These are phyloP conservation scores for Mesorhabditis sp. DNA, from an alignment of 2,888 invertebrate genomes.

Conservation along the genomic window DNA sequence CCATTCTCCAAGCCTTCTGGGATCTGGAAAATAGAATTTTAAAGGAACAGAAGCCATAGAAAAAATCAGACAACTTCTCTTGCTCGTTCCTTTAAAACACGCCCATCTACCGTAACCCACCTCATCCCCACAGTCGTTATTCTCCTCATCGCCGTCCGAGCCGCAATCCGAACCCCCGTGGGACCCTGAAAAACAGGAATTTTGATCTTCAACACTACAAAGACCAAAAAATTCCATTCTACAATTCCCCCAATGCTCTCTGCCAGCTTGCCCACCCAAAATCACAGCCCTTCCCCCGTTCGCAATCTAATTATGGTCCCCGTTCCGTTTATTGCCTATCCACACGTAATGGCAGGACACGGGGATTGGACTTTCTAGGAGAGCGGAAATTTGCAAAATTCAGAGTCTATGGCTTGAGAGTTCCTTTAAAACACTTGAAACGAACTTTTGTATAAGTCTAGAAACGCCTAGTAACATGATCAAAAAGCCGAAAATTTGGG, in stretches of 20 bases:
- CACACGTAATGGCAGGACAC: too few species aligned
- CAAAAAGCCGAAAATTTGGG: too few species aligned
- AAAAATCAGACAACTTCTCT: background rate
- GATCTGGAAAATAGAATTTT: constrained; percentile 9
- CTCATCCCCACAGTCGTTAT: constrained; percentile 31
- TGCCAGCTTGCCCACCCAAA: background rate
- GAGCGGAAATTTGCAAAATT: too few species aligned
- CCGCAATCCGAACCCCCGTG: constrained; percentile 36
- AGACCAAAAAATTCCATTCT: too few species aligned
- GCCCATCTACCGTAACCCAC: constrained; percentile 6
- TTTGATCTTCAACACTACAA: background rate
- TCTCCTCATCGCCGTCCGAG: constrained; percentile 40
- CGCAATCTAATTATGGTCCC: background rate
- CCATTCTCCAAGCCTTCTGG: constrained; percentile 27
- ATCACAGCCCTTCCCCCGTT: background rate
- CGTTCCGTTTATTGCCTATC: too few species aligned
- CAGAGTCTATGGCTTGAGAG: too few species aligned
- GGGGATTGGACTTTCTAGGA: constrained; percentile 5
- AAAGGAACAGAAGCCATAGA: constrained; percentile 5
- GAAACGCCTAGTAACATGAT: too few species aligned
- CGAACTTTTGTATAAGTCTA: constrained; percentile 23
- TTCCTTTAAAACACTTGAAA: constrained; percentile 2
- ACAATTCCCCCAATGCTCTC: background rate
- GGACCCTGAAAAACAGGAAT: constrained; percentile 28
- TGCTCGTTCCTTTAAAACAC: too few species aligned